Evolutionary conservation across 2,888 invertebrate genomes (phyloP).

Genomic region (Folsomia manolachei): DNA sequence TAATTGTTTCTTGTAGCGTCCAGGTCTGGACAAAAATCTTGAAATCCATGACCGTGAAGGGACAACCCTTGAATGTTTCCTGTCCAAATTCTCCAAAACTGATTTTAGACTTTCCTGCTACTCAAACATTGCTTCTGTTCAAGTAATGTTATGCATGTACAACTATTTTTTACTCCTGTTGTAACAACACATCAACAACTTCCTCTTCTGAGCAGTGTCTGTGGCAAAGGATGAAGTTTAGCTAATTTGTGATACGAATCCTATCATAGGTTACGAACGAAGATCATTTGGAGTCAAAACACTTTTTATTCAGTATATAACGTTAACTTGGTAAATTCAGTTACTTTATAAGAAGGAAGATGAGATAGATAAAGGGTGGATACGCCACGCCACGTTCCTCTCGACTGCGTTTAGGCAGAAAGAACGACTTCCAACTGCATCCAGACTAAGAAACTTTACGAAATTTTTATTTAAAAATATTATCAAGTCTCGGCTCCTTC

Average conservation of each 20-base stretch:
- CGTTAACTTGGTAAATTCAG: too few relatives aligned
- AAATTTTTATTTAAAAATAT: too few relatives aligned
- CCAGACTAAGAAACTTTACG: too few relatives aligned
- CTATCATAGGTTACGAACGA: background rate
- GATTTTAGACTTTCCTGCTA: too few relatives aligned
- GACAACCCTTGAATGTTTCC: background rate
- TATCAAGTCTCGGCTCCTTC: too few relatives aligned
- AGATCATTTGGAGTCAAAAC: background rate
- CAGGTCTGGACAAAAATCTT: too few relatives aligned
- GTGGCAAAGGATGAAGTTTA: background rate
- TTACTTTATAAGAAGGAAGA: too few relatives aligned
- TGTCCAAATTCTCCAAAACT: background rate
- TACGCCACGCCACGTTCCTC: slow-evolving; percentile 48
- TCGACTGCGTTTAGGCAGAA: slow-evolving; percentile 49
- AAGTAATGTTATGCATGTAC: background rate
- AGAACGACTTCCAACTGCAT: slow-evolving; percentile 41
- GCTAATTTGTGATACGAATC: background rate
- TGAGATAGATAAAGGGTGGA: slow-evolving; percentile 46
- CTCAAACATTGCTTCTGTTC: too few relatives aligned
- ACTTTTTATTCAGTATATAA: too few relatives aligned
- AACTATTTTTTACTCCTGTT: background rate
- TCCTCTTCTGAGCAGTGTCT: background rate
- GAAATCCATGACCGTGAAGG: slow-evolving; percentile 2
- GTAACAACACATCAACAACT: background rate
- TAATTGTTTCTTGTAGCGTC: too few relatives aligned